These are phyloP conservation scores for Paraescarpia echinospica DNA, from an alignment of 1,140 invertebrate species.

Conservation along the genomic window DNA sequence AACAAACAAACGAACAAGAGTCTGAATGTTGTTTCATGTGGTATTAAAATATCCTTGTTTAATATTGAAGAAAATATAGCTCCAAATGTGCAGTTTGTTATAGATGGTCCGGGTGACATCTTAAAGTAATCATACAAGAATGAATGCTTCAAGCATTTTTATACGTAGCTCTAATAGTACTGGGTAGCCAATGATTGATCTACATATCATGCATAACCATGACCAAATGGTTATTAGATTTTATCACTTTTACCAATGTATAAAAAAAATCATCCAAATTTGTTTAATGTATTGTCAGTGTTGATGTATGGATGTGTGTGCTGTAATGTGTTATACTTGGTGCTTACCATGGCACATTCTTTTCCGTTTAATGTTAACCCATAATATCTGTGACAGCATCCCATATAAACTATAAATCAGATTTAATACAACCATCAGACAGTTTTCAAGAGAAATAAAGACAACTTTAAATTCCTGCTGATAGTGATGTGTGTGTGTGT, in stretches of 20 bases:
- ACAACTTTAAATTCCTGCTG: not conserved
- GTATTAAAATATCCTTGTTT: not conserved
- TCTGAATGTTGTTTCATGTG: not conserved
- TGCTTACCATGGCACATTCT: too few species aligned
- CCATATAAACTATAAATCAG: not conserved
- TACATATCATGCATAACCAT: not conserved
- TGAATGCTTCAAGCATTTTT: not conserved
- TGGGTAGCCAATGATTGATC: not conserved
- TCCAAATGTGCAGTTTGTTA: not conserved
- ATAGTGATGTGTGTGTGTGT: not conserved
- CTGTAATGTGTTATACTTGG: not conserved
- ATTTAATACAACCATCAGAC: not conserved
- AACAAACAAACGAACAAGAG: not conserved
- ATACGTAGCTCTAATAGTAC: not conserved
- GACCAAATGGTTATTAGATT: not conserved
- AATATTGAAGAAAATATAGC: not conserved
- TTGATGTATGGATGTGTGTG: not conserved
- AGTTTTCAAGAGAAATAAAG: not conserved
- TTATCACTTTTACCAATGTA: not conserved
- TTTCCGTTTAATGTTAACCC: not conserved
- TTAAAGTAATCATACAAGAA: not conserved
- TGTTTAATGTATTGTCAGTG: not conserved
- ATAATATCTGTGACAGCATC: not conserved
- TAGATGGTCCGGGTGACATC: not conserved
- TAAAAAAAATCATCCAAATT: not conserved